Percentiles rank a stretch among this genome's conserved stretches.
Evolutionary conservation across 2,888 invertebrate species (phyloP).

Genomic region (Tenthredo notha): DNA sequence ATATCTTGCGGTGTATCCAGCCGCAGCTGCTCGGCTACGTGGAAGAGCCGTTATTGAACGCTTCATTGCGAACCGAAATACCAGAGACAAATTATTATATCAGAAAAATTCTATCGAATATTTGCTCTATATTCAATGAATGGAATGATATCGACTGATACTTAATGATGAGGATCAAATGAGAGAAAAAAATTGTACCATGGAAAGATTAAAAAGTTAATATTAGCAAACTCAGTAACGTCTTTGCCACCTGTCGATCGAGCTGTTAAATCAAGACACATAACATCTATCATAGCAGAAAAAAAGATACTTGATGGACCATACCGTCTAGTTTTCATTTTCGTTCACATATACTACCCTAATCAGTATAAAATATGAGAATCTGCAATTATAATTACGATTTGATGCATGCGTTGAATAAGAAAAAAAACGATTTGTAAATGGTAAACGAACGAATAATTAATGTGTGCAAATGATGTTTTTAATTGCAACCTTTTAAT

Average conservation of each 20-base stretch:
- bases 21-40: slow-evolving; percentile 16
- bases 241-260: not conserved
- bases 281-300: not conserved
- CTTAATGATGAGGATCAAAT: not conserved
- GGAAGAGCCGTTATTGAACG: slow-evolving; percentile 44
- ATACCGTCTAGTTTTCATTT: not conserved
- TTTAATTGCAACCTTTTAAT: not conserved
- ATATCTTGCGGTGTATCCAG: slow-evolving; percentile 28
- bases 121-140: not conserved
- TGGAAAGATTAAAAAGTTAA: not conserved
- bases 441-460: not conserved
- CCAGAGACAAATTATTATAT: slow-evolving; percentile 12
- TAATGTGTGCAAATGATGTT: not conserved
- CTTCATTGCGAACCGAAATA: slow-evolving; percentile 37
- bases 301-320: not conserved
- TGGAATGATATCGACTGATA: not conserved
- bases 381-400: not conserved
- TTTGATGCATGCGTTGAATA: not conserved
- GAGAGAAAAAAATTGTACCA: not conserved
- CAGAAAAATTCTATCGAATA: not conserved
- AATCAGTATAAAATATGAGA: not conserved
- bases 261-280: not conserved
- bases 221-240: not conserved
- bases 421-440: not conserved
- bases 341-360: not conserved